Percentiles rank a stretch among this genome's conserved stretches.
These are phyloP conservation scores for Macroglossus sobrinus DNA, from an alignment of 2,113 vertebrate genomes.

Conservation along the genomic window DNA sequence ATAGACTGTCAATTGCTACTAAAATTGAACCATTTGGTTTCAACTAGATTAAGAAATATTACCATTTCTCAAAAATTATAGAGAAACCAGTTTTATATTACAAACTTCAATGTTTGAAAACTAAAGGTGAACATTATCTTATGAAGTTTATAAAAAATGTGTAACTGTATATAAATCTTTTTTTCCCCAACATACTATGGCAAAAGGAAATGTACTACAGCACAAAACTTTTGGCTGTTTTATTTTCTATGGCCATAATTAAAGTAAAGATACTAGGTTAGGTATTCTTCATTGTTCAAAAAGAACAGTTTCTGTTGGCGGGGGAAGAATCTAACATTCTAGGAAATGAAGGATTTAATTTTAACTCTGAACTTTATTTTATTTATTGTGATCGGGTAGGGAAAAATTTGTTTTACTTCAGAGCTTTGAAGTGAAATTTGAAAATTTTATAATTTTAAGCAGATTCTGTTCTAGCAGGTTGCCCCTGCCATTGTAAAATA, in stretches of 20 bases:
- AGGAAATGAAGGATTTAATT: not conserved
- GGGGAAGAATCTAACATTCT: not conserved
- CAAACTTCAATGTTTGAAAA: constrained; percentile 4
- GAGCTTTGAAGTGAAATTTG: not conserved
- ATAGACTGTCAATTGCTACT: not conserved
- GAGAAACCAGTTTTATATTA: constrained; percentile 9
- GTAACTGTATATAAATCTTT: not conserved
- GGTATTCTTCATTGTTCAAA: not conserved
- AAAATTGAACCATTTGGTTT: not conserved
- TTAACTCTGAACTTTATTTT: not conserved
- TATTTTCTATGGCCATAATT: not conserved
- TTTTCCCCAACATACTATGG: not conserved
- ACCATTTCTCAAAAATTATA: not conserved
- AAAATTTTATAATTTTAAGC: not conserved
- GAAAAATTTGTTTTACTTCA: not conserved
- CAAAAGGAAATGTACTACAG: not conserved
- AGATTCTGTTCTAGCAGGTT: not conserved
- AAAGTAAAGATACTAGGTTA: not conserved
- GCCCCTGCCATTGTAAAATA: not conserved
- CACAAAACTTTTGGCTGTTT: not conserved
- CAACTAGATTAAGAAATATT: not conserved
- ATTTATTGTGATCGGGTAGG: not conserved
- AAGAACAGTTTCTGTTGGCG: not conserved
- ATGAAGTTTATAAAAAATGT: not conserved
- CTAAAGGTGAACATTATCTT: not conserved